Evolutionary conservation across 2,113 vertebrate genomes (phyloP).

Genomic region (Lepidothrix coronata): DNA sequence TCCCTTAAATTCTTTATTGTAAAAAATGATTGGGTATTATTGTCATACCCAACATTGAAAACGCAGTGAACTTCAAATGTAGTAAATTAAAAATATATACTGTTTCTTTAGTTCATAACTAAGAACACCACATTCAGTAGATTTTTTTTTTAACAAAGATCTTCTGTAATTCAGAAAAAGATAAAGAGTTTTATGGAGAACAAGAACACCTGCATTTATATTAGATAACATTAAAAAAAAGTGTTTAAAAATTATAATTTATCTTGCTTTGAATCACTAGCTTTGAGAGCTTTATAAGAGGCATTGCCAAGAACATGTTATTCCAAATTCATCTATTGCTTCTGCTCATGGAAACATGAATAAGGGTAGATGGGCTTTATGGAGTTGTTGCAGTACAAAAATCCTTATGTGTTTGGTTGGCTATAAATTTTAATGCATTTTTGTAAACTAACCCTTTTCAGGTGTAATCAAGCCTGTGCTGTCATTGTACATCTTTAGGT

Average conservation of each 20-base stretch:
- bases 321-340: not conserved
- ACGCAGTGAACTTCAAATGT: not conserved
- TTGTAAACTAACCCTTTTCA: not conserved
- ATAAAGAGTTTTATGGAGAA: not conserved
- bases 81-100: not conserved
- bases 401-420: not conserved
- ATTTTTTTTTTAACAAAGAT: not conserved
- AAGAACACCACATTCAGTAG: not conserved
- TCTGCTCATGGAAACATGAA: not conserved
- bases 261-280: not conserved
- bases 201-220: not conserved
- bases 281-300: not conserved
- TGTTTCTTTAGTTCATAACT: not conserved
- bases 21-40: not conserved
- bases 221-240: not conserved
- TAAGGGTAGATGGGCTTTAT: not conserved
- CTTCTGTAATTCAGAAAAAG: not conserved
- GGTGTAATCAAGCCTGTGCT: not conserved
- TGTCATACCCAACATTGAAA: not conserved
- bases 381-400: not conserved
- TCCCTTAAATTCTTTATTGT: not conserved
- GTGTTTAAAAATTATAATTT: slow-evolving; percentile 4
- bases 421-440: not conserved
- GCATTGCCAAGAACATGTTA: not conserved
- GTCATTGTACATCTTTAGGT: slow-evolving; percentile 41